These are phyloP conservation scores for Monoplex corrugatus DNA, from an alignment of 2,888 invertebrate species.

Conservation along the genomic window DNA sequence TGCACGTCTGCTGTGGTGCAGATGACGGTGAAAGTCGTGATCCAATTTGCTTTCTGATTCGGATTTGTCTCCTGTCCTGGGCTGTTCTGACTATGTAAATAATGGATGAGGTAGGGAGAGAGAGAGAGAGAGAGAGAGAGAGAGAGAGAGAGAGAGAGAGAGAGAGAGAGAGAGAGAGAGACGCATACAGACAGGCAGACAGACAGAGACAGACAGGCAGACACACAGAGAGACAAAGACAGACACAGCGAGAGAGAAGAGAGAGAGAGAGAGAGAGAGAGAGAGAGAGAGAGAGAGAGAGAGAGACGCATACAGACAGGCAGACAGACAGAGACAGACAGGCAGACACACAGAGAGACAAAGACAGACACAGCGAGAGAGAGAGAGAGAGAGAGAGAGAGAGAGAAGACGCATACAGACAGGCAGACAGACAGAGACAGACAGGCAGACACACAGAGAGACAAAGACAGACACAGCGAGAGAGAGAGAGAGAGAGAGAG, in stretches of 20 bases:
- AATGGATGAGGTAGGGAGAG: too few relatives aligned
- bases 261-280: not conserved
- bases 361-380: not conserved
- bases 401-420: too few relatives aligned
- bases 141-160: too few relatives aligned
- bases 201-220: not conserved
- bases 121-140: too few relatives aligned
- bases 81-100: too few relatives aligned
- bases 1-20: too few relatives aligned
- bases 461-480: not conserved
- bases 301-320: not conserved
- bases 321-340: not conserved
- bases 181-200: not conserved
- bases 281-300: not conserved
- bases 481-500: not conserved
- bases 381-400: not conserved
- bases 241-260: not conserved
- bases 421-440: slow-evolving; percentile 21
- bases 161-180: too few relatives aligned
- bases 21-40: too few relatives aligned
- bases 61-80: too few relatives aligned
- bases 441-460: not conserved
- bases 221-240: not conserved
- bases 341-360: too few relatives aligned
- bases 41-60: too few relatives aligned